Conservation (phyloP, 2,888 invertebrate species). For the Oxystoma pomonae region DNA sequence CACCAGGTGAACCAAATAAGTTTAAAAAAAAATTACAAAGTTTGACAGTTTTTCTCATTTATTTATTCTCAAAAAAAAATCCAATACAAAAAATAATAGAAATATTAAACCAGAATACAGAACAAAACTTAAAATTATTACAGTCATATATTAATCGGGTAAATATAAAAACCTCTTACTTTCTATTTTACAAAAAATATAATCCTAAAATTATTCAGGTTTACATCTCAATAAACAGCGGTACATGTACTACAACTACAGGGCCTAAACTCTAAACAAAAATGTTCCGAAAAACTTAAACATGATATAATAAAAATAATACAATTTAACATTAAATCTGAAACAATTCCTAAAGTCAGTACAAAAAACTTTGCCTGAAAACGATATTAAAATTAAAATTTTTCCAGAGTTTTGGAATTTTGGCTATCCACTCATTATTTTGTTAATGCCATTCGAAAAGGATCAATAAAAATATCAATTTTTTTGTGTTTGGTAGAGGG, state of each 20-base stretch:
- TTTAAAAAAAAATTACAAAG: no score
- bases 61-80: constrained; percentile 25
- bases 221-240: constrained; percentile 36
- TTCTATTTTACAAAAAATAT: constrained; percentile 4
- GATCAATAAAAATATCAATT: no score
- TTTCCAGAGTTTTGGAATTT: no score
- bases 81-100: constrained; percentile 20
- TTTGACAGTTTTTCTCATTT: constrained; percentile 7
- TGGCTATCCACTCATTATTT: no score
- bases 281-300: constrained; percentile 1
- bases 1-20: no score
- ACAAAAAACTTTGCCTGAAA: background rate
- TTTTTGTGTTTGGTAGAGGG: no score
- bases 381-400: background rate
- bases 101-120: constrained; percentile 20
- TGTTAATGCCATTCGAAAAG: no score
- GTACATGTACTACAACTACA: constrained; percentile 41
- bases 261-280: constrained; percentile 18
- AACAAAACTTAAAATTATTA: constrained; percentile 23
- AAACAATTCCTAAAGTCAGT: background rate
- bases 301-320: constrained; percentile 2
- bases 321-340: constrained; percentile 13
- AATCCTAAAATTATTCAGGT: constrained; percentile 9
- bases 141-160: constrained; percentile 1
- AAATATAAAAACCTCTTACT: constrained; percentile 5